Conservation (phyloP, 2,797 vertebrate species). For the Acanthis flammea region DNA sequence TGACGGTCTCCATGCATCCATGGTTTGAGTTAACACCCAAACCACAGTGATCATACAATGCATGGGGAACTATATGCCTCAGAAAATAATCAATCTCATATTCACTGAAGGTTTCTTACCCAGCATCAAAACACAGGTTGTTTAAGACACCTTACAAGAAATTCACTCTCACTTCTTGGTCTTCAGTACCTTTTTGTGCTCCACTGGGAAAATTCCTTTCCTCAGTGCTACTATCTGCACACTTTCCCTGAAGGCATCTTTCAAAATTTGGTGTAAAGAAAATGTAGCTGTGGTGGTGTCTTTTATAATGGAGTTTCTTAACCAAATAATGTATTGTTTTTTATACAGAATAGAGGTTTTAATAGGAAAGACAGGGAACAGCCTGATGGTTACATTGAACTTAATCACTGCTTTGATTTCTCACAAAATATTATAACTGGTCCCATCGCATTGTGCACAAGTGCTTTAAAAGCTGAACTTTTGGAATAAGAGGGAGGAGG, state of each 20-base stretch:
- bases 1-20: neutral
- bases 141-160: neutral
- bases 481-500: neutral
- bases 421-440: neutral
- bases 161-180: neutral
- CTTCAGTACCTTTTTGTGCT: neutral
- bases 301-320: neutral
- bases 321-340: neutral
- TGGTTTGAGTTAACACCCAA: neutral
- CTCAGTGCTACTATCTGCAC: neutral
- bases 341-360: neutral
- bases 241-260: neutral
- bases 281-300: neutral
- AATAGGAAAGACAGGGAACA: neutral
- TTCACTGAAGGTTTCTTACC: neutral
- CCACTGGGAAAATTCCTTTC: neutral
- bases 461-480: neutral
- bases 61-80: neutral
- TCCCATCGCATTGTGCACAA: neutral
- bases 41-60: neutral
- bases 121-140: neutral
- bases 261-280: neutral
- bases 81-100: rapidly evolving
- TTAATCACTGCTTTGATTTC: neutral
- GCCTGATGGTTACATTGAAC: neutral